Evolutionary conservation across 2,113 vertebrate species (phyloP).

Genomic region (Psittacara wagleri): DNA sequence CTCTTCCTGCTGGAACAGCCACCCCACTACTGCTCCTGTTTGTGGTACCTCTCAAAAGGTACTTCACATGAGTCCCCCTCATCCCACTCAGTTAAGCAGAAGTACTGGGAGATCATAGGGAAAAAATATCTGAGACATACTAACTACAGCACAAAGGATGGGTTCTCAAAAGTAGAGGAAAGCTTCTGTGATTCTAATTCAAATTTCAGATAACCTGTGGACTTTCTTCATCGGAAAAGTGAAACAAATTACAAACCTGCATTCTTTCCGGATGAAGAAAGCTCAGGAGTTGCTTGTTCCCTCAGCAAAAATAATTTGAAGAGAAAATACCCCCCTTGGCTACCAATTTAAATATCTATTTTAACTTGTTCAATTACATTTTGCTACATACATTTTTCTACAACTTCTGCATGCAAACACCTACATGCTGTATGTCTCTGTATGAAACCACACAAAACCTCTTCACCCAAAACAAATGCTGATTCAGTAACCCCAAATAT

Average conservation of each 20-base stretch:
- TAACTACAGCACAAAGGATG: background rate
- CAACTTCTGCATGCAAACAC: background rate
- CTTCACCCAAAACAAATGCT: background rate
- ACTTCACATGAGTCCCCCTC: rapidly evolving
- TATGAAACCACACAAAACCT: background rate
- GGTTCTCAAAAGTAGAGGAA: background rate
- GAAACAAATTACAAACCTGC: background rate
- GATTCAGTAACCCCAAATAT: background rate
- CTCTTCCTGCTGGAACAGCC: rapidly evolving
- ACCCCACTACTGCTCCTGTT: background rate
- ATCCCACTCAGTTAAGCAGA: background rate
- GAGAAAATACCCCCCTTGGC: background rate
- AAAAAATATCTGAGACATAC: background rate
- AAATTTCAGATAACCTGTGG: background rate
- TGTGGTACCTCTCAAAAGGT: background rate
- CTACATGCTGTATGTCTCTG: background rate
- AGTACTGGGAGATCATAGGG: background rate
- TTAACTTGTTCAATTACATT: background rate
- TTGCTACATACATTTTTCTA: background rate
- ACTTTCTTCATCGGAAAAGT: background rate
- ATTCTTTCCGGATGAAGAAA: background rate
- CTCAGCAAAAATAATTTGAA: background rate
- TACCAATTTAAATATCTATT: background rate
- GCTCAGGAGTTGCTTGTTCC: background rate
- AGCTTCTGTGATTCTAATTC: background rate